phyloP scores from a whole-genome alignment of 2,113 vertebrate genomes.

The Poicephalus gulielmi region DNA sequence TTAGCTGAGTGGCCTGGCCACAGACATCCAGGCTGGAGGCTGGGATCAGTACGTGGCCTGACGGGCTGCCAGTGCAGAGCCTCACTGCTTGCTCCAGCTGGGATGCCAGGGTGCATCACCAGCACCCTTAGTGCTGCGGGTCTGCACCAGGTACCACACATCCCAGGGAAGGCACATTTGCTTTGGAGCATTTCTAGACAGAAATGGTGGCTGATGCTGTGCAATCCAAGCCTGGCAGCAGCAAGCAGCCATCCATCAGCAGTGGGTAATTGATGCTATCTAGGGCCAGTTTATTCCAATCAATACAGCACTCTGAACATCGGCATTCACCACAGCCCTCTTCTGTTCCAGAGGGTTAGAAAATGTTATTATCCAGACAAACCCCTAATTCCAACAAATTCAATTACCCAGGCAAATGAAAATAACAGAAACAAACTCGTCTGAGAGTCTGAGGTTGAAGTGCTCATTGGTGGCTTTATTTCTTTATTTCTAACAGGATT shows the following conservation, averaged over 20 bases:
- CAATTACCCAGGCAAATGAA: slow-evolving; percentile 53
- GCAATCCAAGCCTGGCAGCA: slow-evolving; percentile 18
- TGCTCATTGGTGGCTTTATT: neutral
- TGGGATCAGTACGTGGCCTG: accelerated
- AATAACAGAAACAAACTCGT: slow-evolving; percentile 12
- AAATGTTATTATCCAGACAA: slow-evolving; percentile 52
- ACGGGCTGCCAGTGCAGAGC: neutral
- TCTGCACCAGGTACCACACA: accelerated
- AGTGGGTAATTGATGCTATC: slow-evolving; percentile 61
- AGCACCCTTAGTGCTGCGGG: accelerated
- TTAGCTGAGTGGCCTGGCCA: neutral
- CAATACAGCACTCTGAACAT: neutral
- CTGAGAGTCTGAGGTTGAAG: neutral
- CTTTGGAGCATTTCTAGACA: neutral
- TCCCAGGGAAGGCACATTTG: accelerated
- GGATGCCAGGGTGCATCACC: neutral
- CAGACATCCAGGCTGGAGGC: accelerated
- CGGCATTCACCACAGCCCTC: neutral
- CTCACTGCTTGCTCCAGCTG: accelerated
- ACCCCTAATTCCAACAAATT: slow-evolving; percentile 65
- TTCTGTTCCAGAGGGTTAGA: slow-evolving; percentile 16
- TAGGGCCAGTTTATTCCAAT: slow-evolving; percentile 24
- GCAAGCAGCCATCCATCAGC: neutral
- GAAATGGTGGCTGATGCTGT: accelerated
- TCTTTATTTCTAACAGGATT: neutral